Evolutionary conservation across 2,888 invertebrate genomes (phyloP), one percentile per base, ranked within the genome.

Genomic region (Blastobasis adustella): DNA sequence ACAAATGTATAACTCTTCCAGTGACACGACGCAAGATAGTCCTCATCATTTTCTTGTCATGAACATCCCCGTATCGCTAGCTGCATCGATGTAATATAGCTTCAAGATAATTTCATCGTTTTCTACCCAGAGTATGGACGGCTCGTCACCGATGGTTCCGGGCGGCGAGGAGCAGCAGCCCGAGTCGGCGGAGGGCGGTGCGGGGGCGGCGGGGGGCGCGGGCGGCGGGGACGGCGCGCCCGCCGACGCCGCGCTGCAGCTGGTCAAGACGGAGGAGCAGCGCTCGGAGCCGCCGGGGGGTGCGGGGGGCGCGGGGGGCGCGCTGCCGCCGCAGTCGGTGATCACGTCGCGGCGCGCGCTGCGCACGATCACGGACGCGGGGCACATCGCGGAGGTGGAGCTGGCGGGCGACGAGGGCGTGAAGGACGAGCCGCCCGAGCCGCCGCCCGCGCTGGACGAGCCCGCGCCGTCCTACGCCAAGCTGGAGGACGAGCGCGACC

Each of bases 281-380:
- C 54, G 57, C 42, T 45, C 79, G 7, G 66, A 73, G 2, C 68
- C 76, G 42, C 68, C 77, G 37, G 69, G 77, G 42, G 77, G 3
- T 3, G 23, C 23, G 23, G 23, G 23, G 2, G 23, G 23, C 23
- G 23, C 23, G 23, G 23, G 23, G 23, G 53, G 49, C 58, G 58
- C 37, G 58, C 58, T 60, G n/a, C 86, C 54, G 59, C 79, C 83
- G 48, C 79, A 76, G 53, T 82, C 86, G 10, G 91, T 91, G 23
- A 91, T 91, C 68, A 91, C 91, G 8, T 81, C 89, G 38, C 84
- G 90, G 7, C 86, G 90, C 51, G 85, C 87, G 55, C 82, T 90
- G 48, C 83, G 91, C 48, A 91, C 91, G 39, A 92, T 92, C 64
- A 91, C 91, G 36, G 84, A 91, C 7, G 86, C 91, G 45, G 91